Percentiles rank a stretch among this genome's conserved stretches.
Conservation (phyloP, 2,888 invertebrate genomes). For the Fragum whitleyi region DNA sequence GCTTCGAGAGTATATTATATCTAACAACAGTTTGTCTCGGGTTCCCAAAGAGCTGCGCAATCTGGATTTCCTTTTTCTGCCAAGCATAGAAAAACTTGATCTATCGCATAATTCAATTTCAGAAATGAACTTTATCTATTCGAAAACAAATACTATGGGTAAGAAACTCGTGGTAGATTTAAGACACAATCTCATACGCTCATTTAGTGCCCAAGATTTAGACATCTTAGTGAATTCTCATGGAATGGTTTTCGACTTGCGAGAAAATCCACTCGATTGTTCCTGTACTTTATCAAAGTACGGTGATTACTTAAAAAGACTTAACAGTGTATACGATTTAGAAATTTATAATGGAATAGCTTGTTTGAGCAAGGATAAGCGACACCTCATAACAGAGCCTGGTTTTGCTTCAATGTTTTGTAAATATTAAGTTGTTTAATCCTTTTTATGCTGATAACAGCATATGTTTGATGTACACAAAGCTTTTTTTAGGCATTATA, state of each 20-base stretch:
- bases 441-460: too few species aligned
- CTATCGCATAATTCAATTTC: conserved; percentile 49
- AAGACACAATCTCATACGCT: conserved; percentile 28
- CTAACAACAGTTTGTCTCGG: conserved; percentile 48
- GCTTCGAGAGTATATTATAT: conserved; percentile 34
- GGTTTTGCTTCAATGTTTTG: not conserved
- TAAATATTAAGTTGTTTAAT: not conserved
- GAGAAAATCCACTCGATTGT: conserved; percentile 50
- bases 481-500: too few species aligned
- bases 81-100: conserved; percentile 49
- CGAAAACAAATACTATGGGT: not conserved
- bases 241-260: conserved; percentile 47
- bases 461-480: too few species aligned
- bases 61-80: conserved; percentile 40
- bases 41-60: conserved; percentile 49
- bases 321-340: not conserved
- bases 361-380: not conserved
- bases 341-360: conserved; percentile 8
- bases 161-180: conserved; percentile 37
- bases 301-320: conserved; percentile 28
- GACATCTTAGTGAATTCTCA: conserved; percentile 12
- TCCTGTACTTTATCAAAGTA: conserved; percentile 47
- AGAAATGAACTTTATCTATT: conserved; percentile 30
- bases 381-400: not conserved
- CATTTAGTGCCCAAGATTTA: not conserved